Conservation (phyloP, 2,797 vertebrate species). For the Diglossa cyanea region DNA sequence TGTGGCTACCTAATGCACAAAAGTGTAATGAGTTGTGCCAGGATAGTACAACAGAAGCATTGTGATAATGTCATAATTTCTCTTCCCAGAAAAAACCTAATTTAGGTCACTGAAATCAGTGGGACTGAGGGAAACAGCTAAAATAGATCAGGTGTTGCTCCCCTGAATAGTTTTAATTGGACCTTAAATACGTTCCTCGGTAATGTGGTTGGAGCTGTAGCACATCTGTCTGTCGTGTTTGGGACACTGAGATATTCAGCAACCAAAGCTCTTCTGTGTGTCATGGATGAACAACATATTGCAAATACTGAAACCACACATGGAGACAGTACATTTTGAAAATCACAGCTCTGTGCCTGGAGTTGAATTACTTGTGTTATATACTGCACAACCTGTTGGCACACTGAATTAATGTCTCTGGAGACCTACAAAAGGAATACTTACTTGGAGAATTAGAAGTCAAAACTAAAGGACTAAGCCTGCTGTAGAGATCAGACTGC, state of each 20-base stretch:
- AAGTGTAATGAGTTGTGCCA: not conserved
- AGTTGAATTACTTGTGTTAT: not conserved
- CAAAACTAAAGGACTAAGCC: not conserved
- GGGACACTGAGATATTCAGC: not conserved
- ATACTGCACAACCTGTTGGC: not conserved
- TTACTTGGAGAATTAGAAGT: not conserved
- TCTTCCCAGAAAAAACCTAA: not conserved
- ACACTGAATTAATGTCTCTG: not conserved
- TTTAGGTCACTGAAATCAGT: not conserved
- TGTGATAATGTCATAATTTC: not conserved
- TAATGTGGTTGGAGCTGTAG: not conserved
- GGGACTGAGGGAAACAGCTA: not conserved
- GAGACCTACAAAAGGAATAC: not conserved
- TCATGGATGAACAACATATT: not conserved
- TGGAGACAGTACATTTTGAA: not conserved
- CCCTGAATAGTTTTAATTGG: not conserved
- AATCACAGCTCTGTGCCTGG: not conserved
- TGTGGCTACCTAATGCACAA: not conserved
- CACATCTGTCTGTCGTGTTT: not conserved
- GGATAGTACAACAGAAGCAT: not conserved
- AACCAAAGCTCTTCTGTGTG: not conserved
- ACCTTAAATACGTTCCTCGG: not conserved
- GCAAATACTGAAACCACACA: not conserved
- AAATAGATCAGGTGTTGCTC: not conserved
- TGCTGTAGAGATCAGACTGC: not conserved